Conservation (phyloP, 2,888 invertebrate genomes). For the Opisthograptis luteolata region DNA sequence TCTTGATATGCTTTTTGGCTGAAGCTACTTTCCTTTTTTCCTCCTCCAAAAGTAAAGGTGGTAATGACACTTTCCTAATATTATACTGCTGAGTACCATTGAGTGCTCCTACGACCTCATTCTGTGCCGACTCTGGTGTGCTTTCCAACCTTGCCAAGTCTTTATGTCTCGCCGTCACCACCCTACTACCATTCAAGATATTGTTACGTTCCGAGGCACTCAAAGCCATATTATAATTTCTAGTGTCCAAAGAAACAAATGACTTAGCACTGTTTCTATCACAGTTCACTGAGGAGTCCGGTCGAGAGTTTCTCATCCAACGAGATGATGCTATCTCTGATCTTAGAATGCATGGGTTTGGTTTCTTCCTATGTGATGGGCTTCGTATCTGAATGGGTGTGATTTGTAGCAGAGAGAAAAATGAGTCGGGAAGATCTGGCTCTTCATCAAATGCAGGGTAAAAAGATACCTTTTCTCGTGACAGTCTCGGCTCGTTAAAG, state of each 20-base stretch:
- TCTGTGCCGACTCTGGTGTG: slow-evolving; percentile 63
- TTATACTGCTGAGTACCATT: slow-evolving; percentile 56
- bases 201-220: slow-evolving; percentile 66
- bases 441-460: slow-evolving; percentile 55
- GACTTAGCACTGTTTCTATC: slow-evolving; percentile 80
- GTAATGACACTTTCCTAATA: slow-evolving; percentile 75
- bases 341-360: slow-evolving; percentile 68
- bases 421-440: slow-evolving; percentile 60
- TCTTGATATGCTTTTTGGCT: slow-evolving; percentile 60
- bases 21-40: slow-evolving; percentile 68
- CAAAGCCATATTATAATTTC: slow-evolving; percentile 56
- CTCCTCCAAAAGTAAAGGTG: slow-evolving; percentile 73
- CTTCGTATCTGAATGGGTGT: slow-evolving; percentile 74
- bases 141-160: slow-evolving; percentile 65
- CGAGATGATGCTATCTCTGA: slow-evolving; percentile 77
- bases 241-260: slow-evolving; percentile 72
- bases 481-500: slow-evolving; percentile 54
- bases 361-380: slow-evolving; percentile 63
- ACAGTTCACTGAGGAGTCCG: slow-evolving; percentile 72
- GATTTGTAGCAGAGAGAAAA: slow-evolving; percentile 75
- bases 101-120: slow-evolving; percentile 49
- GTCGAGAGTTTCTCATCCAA: slow-evolving; percentile 75
- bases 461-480: slow-evolving; percentile 58
- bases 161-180: slow-evolving; percentile 70
- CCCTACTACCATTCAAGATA: slow-evolving; percentile 54